Conservation (phyloP, 2,797 vertebrate species). For the Salmo trutta region DNA sequence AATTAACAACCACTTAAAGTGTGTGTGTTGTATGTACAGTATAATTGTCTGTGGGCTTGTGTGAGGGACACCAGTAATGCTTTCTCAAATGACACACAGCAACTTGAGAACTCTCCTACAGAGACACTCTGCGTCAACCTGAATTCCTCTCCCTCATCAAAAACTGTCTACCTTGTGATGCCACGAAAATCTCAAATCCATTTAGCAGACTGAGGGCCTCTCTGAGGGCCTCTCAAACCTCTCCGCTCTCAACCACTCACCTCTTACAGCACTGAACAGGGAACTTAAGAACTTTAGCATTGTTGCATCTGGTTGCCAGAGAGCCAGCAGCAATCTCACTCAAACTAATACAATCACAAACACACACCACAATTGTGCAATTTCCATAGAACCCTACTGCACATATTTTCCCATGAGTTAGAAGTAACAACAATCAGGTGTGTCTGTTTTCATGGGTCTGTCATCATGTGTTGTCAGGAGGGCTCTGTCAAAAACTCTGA, state of each 20-base stretch:
- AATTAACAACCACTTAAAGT: background rate
- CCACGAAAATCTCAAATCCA: slow-evolving; percentile 44
- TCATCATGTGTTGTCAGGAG: slow-evolving; percentile 25
- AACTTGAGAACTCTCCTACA: background rate
- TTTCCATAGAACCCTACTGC: background rate
- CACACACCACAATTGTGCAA: background rate
- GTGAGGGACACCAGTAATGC: background rate
- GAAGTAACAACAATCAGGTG: slow-evolving; percentile 59
- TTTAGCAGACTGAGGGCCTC: slow-evolving; percentile 48
- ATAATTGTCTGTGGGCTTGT: no score
- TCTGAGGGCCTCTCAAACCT: slow-evolving; percentile 17
- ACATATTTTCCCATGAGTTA: slow-evolving; percentile 53
- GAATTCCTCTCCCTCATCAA: slow-evolving; percentile 45
- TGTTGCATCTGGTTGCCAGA: background rate
- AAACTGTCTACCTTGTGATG: slow-evolving; percentile 40
- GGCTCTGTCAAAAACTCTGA: background rate
- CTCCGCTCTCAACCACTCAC: background rate
- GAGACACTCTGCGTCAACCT: slow-evolving; percentile 41
- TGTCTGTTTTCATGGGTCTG: slow-evolving; percentile 40
- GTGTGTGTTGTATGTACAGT: background rate
- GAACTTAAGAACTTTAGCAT: background rate
- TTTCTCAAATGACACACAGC: background rate
- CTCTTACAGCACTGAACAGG: background rate
- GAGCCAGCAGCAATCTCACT: background rate
- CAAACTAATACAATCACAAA: background rate